These are phyloP conservation scores for Crepidodera aurea DNA, from an alignment of 2,888 invertebrate species.

Conservation along the genomic window DNA sequence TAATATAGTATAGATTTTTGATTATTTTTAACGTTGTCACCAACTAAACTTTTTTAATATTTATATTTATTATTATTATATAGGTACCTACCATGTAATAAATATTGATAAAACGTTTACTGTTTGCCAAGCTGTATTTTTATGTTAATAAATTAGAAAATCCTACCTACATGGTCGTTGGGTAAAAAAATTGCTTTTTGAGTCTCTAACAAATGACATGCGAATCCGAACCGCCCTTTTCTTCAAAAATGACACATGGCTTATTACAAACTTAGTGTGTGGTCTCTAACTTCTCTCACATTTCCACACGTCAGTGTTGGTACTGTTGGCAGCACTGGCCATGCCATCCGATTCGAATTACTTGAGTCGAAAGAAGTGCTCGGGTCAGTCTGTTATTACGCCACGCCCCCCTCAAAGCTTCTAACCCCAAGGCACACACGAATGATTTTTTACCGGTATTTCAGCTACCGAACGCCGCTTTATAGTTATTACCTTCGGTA, in stretches of 20 bases:
- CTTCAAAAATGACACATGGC: constrained; percentile 18
- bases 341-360: constrained; percentile 27
- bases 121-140: no score
- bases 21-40: no score
- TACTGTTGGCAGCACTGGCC: constrained; percentile 32
- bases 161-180: background rate
- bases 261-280: constrained; percentile 34
- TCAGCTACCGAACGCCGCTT: constrained; percentile 33
- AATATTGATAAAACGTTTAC: no score
- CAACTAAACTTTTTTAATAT: no score
- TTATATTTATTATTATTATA: no score
- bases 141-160: background rate
- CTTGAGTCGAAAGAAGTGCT: constrained; percentile 8
- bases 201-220: constrained; percentile 6
- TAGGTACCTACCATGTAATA: no score
- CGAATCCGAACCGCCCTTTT: constrained; percentile 15
- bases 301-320: constrained; percentile 48
- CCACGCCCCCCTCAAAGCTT: constrained; percentile 38
- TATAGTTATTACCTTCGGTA: constrained; percentile 29
- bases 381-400: constrained; percentile 41
- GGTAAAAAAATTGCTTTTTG: constrained; percentile 6
- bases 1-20: no score
- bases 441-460: constrained; percentile 31
- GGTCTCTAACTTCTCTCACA: constrained; percentile 39
- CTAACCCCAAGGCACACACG: constrained; percentile 31